phyloP scores from a whole-genome alignment of 1,140 invertebrate genomes.

The Stegodyphus mimosarum region DNA sequence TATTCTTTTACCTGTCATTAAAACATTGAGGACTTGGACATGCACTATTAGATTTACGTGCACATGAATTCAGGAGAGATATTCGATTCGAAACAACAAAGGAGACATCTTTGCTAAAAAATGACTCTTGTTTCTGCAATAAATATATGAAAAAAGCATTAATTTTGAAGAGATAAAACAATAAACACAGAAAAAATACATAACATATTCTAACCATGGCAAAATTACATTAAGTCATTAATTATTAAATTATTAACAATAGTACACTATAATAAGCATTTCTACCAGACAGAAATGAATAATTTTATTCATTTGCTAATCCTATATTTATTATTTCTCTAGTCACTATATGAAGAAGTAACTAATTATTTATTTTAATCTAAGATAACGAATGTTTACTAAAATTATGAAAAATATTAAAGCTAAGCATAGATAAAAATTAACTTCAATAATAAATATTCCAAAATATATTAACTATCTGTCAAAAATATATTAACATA shows the following conservation, averaged over 20 bases:
- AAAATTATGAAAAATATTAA: too few relatives aligned
- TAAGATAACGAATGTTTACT: too few relatives aligned
- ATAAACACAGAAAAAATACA: background rate
- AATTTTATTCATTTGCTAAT: background rate
- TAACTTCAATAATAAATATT: too few relatives aligned
- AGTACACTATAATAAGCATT: background rate
- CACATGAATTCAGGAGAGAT: background rate
- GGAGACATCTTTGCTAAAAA: conserved; percentile 16
- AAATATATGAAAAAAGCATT: background rate
- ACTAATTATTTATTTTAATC: too few relatives aligned
- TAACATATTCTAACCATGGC: background rate
- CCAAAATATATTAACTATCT: too few relatives aligned
- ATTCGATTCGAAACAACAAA: conserved; percentile 25
- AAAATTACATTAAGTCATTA: background rate
- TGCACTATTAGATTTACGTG: background rate
- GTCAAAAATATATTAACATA: too few relatives aligned
- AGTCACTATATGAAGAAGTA: background rate
- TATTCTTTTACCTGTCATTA: conserved; percentile 17
- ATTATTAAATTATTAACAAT: background rate
- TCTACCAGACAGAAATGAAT: background rate
- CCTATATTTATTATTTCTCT: background rate
- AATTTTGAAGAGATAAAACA: background rate
- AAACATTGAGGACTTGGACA: conserved; percentile 17
- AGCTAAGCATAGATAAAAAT: too few relatives aligned
- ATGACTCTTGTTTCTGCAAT: conserved; percentile 15